Evolutionary conservation across 2,888 invertebrate species (phyloP).

Genomic region (Acleris cristana): DNA sequence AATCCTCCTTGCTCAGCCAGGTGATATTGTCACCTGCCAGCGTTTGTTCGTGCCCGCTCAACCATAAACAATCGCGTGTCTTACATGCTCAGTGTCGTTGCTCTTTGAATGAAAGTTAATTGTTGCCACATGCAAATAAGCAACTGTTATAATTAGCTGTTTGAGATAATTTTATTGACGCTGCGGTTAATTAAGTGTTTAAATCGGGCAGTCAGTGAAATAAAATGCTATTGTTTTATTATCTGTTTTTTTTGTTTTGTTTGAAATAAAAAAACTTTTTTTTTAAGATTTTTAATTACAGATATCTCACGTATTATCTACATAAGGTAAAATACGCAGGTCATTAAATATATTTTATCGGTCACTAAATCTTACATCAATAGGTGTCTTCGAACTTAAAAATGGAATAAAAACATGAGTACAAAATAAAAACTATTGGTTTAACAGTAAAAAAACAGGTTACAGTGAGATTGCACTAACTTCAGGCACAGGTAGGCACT

Average conservation of each 20-base stretch:
- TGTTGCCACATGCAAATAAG: slow-evolving; percentile 33
- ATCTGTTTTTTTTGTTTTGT: neutral
- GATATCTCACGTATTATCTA: too few species aligned
- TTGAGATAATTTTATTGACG: slow-evolving; percentile 24
- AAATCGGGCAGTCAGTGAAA: slow-evolving; percentile 12
- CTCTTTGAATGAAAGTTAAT: slow-evolving; percentile 35
- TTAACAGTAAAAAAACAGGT: too few species aligned
- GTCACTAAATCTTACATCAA: too few species aligned
- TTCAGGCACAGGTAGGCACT: too few species aligned
- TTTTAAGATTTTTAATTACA: too few species aligned
- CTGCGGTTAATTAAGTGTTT: slow-evolving; percentile 6
- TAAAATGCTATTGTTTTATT: neutral
- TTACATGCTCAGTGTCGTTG: slow-evolving; percentile 20
- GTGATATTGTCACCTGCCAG: slow-evolving; percentile 28
- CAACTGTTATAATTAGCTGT: slow-evolving; percentile 18
- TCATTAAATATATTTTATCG: too few species aligned
- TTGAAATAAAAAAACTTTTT: too few species aligned
- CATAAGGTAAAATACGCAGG: too few species aligned
- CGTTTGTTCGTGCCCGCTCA: slow-evolving; percentile 29
- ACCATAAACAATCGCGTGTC: slow-evolving; percentile 28
- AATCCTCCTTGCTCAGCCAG: slow-evolving; percentile 16
- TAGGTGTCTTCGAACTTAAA: too few species aligned
- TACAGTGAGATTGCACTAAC: too few species aligned
- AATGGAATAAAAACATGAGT: too few species aligned
- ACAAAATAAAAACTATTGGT: too few species aligned